Evolutionary conservation across 2,797 vertebrate genomes (phyloP).

Genomic region (Cercopithecus petaurista): DNA sequence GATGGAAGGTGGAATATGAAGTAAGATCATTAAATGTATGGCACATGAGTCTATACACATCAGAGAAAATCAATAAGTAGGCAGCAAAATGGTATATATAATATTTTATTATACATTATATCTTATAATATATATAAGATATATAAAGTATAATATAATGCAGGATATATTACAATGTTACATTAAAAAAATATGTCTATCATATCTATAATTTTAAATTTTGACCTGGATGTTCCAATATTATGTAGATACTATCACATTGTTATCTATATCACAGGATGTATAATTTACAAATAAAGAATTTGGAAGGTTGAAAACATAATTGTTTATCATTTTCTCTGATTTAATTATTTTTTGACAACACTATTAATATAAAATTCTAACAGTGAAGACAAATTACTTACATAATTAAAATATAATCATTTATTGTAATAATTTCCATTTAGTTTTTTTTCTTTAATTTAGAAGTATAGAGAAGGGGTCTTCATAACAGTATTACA

Average conservation of each 20-base stretch:
- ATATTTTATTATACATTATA: too few species aligned
- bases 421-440: background rate
- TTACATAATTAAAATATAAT: background rate
- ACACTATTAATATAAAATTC: background rate
- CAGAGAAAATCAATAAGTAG: background rate
- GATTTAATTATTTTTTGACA: background rate
- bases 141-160: background rate
- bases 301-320: background rate
- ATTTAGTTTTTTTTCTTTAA: background rate
- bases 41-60: background rate
- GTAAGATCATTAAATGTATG: background rate
- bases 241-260: background rate
- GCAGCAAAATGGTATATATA: background rate
- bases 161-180: background rate
- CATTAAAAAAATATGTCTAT: background rate
- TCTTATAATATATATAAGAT: background rate
- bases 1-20: background rate
- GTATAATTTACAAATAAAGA: background rate
- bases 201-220: background rate
- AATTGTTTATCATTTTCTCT: background rate
- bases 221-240: background rate
- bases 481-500: background rate
- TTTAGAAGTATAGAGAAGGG: background rate
- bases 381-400: background rate
- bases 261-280: background rate